Evolutionary conservation across 2,113 vertebrate genomes (phyloP).

Genomic region (Nestor notabilis): DNA sequence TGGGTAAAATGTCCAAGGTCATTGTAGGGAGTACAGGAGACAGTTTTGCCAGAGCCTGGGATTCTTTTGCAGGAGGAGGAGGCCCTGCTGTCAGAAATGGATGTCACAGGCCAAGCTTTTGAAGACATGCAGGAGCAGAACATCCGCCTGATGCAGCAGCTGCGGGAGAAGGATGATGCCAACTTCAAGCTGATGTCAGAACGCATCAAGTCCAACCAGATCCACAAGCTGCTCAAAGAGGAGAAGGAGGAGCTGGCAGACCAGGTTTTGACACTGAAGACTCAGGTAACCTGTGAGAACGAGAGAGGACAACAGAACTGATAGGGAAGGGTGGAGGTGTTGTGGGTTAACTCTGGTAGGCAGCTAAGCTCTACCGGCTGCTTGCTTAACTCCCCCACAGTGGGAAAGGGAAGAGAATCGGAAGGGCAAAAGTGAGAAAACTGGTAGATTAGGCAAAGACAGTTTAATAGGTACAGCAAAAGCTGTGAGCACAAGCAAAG

Average conservation of each 20-base stretch:
- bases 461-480: neutral
- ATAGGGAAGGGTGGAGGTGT: neutral
- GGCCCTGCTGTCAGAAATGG: conserved; percentile 95
- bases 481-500: rapidly evolving
- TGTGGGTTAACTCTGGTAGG: neutral
- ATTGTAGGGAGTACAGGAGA: neutral
- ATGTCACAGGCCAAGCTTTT: conserved; percentile 97
- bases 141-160: conserved; percentile 96
- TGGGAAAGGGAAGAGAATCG: neutral
- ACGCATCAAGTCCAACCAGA: conserved; percentile 97
- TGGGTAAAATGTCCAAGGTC: neutral
- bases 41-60: neutral
- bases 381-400: rapidly evolving
- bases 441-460: neutral
- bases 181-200: conserved; percentile 99
- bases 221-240: conserved; percentile 96
- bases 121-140: conserved; percentile 99
- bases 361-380: neutral
- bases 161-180: conserved; percentile 95
- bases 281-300: conserved; percentile 80
- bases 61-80: conserved; percentile 87
- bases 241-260: conserved; percentile 97
- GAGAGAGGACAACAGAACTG: neutral
- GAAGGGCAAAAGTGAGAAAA: neutral
- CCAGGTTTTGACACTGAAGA: conserved; percentile 93